A percentile compares a stretch with the other conserved stretches of the same genome.
Evolutionary conservation across 2,113 vertebrate species (phyloP).

Genomic region (Desmodus rotundus): DNA sequence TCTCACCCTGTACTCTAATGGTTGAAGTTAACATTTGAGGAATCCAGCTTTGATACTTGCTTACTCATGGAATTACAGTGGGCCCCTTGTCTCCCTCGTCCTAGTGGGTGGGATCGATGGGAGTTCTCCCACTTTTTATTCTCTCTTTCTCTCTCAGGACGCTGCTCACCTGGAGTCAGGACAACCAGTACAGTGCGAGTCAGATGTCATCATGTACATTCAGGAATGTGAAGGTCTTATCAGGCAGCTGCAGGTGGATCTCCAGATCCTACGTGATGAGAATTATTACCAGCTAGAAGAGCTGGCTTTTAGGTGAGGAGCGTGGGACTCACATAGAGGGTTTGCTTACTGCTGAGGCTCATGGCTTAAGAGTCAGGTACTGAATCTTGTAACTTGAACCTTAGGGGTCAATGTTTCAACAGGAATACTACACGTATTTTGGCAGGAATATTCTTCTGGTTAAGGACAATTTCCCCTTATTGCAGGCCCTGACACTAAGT

Average conservation of each 20-base stretch:
- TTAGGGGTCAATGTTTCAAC: background rate
- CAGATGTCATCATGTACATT: constrained; percentile 90
- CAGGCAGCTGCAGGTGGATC: constrained; percentile 90
- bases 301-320: constrained; percentile 92
- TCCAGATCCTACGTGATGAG: constrained; percentile 92
- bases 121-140: background rate
- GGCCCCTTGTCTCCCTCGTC: background rate
- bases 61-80: background rate
- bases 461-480: background rate
- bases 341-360: background rate
- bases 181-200: constrained; percentile 88
- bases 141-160: constrained; percentile 81
- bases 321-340: background rate
- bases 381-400: background rate
- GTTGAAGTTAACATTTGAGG: background rate
- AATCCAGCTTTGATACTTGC: background rate
- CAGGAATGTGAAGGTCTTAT: constrained; percentile 93
- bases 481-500: background rate
- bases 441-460: background rate
- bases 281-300: constrained; percentile 98
- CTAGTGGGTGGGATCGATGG: background rate
- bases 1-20: background rate
- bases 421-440: background rate
- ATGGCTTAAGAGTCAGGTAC: background rate
- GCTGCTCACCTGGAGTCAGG: constrained; percentile 91